Evolutionary conservation across 2,797 vertebrate genomes (phyloP).

Genomic region (Sebastes hubbsi): DNA sequence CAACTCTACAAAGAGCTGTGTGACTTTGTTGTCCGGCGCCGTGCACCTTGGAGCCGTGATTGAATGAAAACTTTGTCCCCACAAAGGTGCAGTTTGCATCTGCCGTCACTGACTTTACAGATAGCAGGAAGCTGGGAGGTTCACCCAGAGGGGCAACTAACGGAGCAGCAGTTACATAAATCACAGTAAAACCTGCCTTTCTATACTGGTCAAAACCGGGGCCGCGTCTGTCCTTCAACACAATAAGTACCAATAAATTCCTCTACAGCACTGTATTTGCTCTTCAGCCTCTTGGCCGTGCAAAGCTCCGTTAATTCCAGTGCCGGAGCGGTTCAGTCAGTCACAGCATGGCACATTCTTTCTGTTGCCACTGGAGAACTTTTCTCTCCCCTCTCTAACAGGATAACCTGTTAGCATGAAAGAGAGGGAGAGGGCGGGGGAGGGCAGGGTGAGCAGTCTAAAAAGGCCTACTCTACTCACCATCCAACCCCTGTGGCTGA

Average conservation of each 20-base stretch:
- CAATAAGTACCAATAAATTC: constrained; percentile 74
- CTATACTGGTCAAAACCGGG: constrained; percentile 48
- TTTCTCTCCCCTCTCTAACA: constrained; percentile 75
- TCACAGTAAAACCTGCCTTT: constrained; percentile 39
- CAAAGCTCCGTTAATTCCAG: constrained; percentile 76
- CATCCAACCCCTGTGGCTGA: constrained; percentile 70
- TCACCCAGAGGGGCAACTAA: constrained; percentile 42
- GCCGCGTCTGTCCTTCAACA: constrained; percentile 62
- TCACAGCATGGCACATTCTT: constrained; percentile 83
- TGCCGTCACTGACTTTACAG: constrained; percentile 45
- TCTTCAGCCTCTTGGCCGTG: constrained; percentile 62
- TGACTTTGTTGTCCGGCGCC: constrained; percentile 40
- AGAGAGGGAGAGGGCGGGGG: constrained; percentile 2
- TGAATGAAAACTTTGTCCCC: constrained; percentile 68
- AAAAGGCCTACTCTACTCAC: constrained; percentile 75
- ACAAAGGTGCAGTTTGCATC: constrained; percentile 54
- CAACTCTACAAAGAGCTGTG: constrained; percentile 20
- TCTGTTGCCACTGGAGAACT: constrained; percentile 85
- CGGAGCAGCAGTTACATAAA: constrained; percentile 39
- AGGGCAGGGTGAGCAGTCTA: constrained; percentile 54
- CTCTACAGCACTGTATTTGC: constrained; percentile 64
- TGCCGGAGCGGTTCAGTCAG: constrained; percentile 64
- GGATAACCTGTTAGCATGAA: constrained; percentile 75
- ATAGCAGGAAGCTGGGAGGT: constrained; percentile 53
- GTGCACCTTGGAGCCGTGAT: constrained; percentile 41